These are phyloP conservation scores for Cataglyphis hispanica DNA, from an alignment of 1,140 invertebrate species.

Conservation along the genomic window DNA sequence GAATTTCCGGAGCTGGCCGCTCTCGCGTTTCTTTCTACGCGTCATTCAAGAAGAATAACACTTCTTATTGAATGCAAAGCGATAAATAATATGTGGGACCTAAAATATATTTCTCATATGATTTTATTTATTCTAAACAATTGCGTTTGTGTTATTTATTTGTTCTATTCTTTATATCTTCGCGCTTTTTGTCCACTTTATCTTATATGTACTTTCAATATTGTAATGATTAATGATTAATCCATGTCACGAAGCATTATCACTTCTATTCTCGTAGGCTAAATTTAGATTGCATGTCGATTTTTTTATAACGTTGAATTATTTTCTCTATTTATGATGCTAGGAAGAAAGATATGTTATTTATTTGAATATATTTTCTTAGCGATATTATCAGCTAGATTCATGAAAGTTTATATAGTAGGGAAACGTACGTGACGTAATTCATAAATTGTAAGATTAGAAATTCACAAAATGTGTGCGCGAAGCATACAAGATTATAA, in stretches of 20 bases:
- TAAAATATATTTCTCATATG: neutral
- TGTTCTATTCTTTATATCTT: neutral
- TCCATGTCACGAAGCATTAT: neutral
- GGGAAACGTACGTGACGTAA: slow-evolving; percentile 11
- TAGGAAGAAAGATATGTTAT: neutral
- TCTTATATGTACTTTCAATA: neutral
- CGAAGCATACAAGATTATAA: slow-evolving; percentile 15
- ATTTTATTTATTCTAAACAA: neutral
- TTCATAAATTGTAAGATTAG: slow-evolving; percentile 38
- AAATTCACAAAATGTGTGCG: slow-evolving; percentile 8
- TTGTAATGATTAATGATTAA: neutral
- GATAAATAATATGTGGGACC: slow-evolving; percentile 1
- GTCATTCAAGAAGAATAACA: slow-evolving; percentile 1
- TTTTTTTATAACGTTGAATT: slow-evolving; percentile 6
- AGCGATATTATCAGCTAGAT: neutral
- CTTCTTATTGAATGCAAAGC: neutral
- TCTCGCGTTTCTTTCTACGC: neutral
- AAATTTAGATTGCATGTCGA: neutral
- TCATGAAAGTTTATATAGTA: slow-evolving; percentile 1
- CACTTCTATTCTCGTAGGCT: slow-evolving; percentile 2
- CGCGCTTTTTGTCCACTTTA: neutral
- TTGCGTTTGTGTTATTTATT: neutral
- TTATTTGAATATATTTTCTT: neutral
- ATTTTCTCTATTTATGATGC: neutral
- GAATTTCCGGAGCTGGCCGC: slow-evolving; percentile 31